Percentiles rank a stretch among this genome's conserved stretches.
phyloP scores from a whole-genome alignment of 2,797 vertebrate species.

The Novumbra hubbsi region DNA sequence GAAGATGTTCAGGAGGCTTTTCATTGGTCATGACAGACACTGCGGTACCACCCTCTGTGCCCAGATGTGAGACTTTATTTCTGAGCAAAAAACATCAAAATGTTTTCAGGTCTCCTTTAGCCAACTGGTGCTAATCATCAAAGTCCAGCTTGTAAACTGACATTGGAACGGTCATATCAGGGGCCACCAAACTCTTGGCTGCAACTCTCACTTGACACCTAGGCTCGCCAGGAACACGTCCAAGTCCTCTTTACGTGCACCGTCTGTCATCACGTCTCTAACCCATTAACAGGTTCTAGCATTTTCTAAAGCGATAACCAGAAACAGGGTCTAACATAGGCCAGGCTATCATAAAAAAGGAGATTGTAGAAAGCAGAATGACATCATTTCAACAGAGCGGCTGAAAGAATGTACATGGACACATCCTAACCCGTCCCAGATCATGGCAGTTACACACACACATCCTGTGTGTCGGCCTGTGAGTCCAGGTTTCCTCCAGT shows the following conservation, averaged over 20 bases:
- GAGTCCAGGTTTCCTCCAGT: not conserved
- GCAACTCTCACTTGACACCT: not conserved
- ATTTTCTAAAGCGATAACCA: not conserved
- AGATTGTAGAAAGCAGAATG: conserved; percentile 33
- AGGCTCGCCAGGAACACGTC: not conserved
- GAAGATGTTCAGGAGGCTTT: too few relatives aligned
- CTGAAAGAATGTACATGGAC: conserved; percentile 8
- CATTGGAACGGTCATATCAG: not conserved
- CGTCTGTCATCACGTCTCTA: conserved; percentile 7
- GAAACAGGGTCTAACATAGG: conserved; percentile 13
- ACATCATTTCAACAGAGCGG: conserved; percentile 39
- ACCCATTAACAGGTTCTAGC: conserved; percentile 12
- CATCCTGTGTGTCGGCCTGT: not conserved
- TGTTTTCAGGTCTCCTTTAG: not conserved
- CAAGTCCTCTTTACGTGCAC: not conserved
- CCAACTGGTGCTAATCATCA: too few relatives aligned
- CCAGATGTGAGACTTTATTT: not conserved
- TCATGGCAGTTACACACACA: conserved; percentile 23
- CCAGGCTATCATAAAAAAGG: conserved; percentile 30
- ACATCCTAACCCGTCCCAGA: conserved; percentile 15
- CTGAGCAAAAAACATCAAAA: not conserved
- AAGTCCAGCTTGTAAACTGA: conserved; percentile 1
- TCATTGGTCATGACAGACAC: too few relatives aligned
- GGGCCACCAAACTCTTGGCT: not conserved
- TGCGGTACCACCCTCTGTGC: too few relatives aligned